phyloP scores from a whole-genome alignment of 2,888 invertebrate species.

The Conchocele bisecta region DNA sequence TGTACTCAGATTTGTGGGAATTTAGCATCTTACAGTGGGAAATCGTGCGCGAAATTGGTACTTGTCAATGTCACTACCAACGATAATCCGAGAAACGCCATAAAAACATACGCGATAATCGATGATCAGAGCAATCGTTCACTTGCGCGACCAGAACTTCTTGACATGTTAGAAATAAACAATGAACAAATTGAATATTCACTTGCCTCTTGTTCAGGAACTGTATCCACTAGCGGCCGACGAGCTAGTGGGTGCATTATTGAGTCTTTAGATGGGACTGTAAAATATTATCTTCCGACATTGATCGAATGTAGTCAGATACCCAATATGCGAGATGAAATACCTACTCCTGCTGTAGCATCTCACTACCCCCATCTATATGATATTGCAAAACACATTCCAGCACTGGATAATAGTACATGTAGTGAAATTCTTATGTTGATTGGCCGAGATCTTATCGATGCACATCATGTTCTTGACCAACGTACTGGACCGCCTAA shows the following conservation, averaged over 20 bases:
- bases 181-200: neutral
- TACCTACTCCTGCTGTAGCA: conserved; percentile 26
- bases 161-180: conserved; percentile 3
- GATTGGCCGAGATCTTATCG: conserved; percentile 20
- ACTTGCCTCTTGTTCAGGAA: conserved; percentile 22
- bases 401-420: conserved; percentile 8
- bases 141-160: conserved; percentile 12
- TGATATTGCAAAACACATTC: conserved; percentile 6
- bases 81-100: neutral
- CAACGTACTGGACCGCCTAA: conserved; percentile 6
- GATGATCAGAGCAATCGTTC: conserved; percentile 39
- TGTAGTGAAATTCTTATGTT: neutral
- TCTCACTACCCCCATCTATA: conserved; percentile 5
- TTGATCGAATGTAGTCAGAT: conserved; percentile 31
- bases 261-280: conserved; percentile 1
- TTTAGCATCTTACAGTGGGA: conserved; percentile 1
- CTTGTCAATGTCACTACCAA: conserved; percentile 9
- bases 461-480: conserved; percentile 24
- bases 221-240: conserved; percentile 2
- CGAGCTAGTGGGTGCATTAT: neutral
- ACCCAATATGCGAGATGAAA: conserved; percentile 17
- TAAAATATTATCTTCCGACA: neutral
- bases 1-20: neutral
- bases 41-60: conserved; percentile 28
- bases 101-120: conserved; percentile 9